phyloP scores from a whole-genome alignment of 2,113 vertebrate species.

The Rostratula benghalensis region DNA sequence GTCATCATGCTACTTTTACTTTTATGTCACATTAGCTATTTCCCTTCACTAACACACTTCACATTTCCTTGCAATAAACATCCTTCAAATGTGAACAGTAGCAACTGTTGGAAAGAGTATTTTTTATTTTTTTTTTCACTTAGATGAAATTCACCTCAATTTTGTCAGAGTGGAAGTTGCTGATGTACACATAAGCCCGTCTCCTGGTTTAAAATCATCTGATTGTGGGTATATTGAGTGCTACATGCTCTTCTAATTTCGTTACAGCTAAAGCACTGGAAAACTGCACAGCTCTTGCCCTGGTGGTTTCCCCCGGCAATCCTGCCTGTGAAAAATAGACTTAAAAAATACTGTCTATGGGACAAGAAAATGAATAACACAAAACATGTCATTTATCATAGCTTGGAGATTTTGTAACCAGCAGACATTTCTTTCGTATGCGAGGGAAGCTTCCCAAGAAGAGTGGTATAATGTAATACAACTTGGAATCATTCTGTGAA shows the following conservation, averaged over 20 bases:
- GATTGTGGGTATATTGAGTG: not conserved
- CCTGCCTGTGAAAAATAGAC: not conserved
- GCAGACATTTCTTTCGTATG: not conserved
- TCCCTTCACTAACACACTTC: not conserved
- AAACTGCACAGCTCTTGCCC: not conserved
- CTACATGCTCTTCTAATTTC: not conserved
- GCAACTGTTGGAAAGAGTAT: not conserved
- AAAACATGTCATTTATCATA: not conserved
- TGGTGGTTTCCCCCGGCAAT: not conserved
- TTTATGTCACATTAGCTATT: not conserved
- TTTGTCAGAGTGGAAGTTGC: not conserved
- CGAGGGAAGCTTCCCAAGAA: not conserved
- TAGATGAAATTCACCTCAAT: not conserved
- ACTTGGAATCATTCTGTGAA: not conserved
- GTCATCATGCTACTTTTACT: not conserved
- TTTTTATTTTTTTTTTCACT: not conserved
- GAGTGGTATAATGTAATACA: rapidly evolving
- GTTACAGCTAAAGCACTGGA: not conserved
- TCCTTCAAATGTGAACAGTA: not conserved
- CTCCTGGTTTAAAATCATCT: not conserved
- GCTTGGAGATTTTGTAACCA: not conserved
- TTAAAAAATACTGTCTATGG: too few species aligned
- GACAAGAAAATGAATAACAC: not conserved
- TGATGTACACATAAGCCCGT: not conserved
- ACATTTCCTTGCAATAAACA: not conserved